A percentile compares a stretch with the other conserved stretches of the same genome.
These are phyloP conservation scores for Orycteropus afer DNA, from an alignment of 2,113 vertebrate genomes.

Conservation along the genomic window DNA sequence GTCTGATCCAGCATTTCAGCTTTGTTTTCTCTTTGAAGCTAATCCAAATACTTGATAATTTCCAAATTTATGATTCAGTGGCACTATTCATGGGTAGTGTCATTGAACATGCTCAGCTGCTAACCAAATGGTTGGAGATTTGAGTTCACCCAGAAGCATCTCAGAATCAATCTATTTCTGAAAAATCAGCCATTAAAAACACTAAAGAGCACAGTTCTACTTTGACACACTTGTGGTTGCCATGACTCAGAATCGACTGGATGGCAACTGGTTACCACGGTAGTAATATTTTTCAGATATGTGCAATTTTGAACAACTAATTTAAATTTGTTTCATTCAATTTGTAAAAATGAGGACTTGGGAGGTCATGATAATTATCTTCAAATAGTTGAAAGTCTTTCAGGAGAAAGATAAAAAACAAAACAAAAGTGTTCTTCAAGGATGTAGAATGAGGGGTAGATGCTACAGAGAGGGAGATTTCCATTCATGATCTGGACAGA, in stretches of 20 bases:
- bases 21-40: conserved; percentile 26
- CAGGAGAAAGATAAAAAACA: conserved; percentile 48
- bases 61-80: conserved; percentile 57
- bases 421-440: not conserved
- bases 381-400: conserved; percentile 43
- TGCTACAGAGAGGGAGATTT: not conserved
- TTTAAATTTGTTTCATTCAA: conserved; percentile 66
- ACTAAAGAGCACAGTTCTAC: not conserved
- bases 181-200: not conserved
- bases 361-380: conserved; percentile 68
- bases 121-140: not conserved
- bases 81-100: not conserved
- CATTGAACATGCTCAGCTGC: not conserved
- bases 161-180: not conserved
- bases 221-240: not conserved
- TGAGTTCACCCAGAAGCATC: not conserved
- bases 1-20: conserved; percentile 31
- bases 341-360: conserved; percentile 62
- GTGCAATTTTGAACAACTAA: conserved; percentile 63
- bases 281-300: conserved; percentile 54
- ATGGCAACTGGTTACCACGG: not conserved
- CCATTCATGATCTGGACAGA: conserved; percentile 32
- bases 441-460: not conserved
- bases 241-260: not conserved
- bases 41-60: conserved; percentile 32